Conservation (phyloP, 1,140 invertebrate species). For the Littorina saxatilis region DNA sequence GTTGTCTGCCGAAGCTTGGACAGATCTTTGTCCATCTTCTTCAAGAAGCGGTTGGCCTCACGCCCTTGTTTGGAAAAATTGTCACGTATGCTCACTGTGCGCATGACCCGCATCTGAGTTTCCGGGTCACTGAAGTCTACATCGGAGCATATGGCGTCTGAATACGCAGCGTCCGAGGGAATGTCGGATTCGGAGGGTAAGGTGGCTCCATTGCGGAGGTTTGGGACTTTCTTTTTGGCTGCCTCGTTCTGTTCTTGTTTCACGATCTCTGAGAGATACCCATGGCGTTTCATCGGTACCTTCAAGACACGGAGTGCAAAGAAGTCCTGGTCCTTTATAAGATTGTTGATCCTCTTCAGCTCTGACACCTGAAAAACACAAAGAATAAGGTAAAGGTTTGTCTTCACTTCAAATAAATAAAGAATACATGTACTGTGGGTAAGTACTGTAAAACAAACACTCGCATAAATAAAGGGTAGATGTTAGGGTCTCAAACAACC, state of each 20-base stretch:
- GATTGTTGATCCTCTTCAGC: constrained; percentile 68
- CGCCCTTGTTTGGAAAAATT: constrained; percentile 53
- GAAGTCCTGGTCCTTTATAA: constrained; percentile 71
- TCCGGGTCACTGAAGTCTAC: constrained; percentile 66
- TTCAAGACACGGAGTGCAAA: constrained; percentile 66
- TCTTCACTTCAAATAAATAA: too few relatives aligned
- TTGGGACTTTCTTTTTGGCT: neutral
- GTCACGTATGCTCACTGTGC: constrained; percentile 67
- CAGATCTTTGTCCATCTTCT: constrained; percentile 70
- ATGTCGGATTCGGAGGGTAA: constrained; percentile 12
- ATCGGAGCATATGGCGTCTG: constrained; percentile 2
- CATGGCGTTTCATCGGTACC: constrained; percentile 64
- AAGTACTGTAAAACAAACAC: too few relatives aligned
- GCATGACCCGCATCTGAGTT: constrained; percentile 58
- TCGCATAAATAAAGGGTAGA: too few relatives aligned
- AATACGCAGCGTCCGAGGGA: neutral
- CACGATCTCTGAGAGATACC: constrained; percentile 57
- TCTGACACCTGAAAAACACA: constrained; percentile 67
- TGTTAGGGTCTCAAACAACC: too few relatives aligned
- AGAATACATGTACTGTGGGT: too few relatives aligned
- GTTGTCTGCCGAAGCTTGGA: constrained; percentile 57
- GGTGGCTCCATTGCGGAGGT: constrained; percentile 5
- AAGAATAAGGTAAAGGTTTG: neutral
- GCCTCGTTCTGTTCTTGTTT: constrained; percentile 36
- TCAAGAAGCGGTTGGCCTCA: constrained; percentile 65